Percentiles rank a stretch among this genome's conserved stretches.
Evolutionary conservation across 2,113 vertebrate genomes (phyloP).

Genomic region (Herpailurus yagouaroundi): DNA sequence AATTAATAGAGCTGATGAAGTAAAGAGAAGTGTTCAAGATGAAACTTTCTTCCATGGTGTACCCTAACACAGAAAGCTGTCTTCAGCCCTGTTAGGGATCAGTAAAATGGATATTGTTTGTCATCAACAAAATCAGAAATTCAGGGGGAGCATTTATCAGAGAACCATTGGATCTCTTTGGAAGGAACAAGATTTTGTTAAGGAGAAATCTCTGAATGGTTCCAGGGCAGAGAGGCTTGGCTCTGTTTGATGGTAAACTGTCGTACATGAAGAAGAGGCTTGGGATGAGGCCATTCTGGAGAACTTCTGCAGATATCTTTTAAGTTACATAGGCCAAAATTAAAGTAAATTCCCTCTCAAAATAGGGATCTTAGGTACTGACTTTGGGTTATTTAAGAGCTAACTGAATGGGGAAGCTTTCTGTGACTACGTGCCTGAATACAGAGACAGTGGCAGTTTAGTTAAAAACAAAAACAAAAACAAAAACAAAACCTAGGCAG

Average conservation of each 20-base stretch:
- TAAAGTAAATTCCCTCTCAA: background rate
- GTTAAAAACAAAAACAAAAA: background rate
- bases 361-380: background rate
- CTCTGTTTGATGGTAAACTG: background rate
- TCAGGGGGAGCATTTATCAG: background rate
- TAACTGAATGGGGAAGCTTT: background rate
- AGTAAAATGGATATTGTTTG: background rate
- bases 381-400: background rate
- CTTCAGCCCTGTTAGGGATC: background rate
- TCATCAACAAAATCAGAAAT: background rate
- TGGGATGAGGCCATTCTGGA: background rate
- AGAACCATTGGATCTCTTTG: background rate
- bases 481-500: background rate
- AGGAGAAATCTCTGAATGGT: background rate
- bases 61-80: background rate
- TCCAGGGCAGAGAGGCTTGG: background rate
- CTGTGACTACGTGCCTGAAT: background rate
- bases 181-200: background rate
- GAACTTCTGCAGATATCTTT: background rate
- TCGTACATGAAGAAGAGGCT: background rate
- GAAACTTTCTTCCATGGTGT: background rate
- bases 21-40: background rate
- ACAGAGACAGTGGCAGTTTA: background rate
- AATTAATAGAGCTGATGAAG: background rate
- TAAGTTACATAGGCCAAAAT: background rate